phyloP scores from a whole-genome alignment of 1,140 invertebrate species.

The Stegodyphus dumicola region DNA sequence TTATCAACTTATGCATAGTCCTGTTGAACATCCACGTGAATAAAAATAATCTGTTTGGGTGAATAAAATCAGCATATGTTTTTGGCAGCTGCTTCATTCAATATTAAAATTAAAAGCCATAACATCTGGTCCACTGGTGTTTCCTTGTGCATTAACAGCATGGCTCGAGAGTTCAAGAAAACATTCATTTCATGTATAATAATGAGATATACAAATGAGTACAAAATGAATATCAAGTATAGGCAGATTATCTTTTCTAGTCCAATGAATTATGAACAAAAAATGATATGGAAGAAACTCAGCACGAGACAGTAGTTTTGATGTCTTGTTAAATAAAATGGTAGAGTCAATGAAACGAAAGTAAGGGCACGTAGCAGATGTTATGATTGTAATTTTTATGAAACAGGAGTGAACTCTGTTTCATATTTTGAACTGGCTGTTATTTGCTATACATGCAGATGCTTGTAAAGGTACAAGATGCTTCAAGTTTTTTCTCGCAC shows the following conservation, averaged over 20 bases:
- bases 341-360: neutral
- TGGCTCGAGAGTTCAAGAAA: neutral
- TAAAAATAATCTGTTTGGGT: constrained; percentile 22
- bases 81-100: constrained; percentile 47
- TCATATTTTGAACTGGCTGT: neutral
- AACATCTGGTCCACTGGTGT: constrained; percentile 34
- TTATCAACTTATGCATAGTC: neutral
- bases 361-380: neutral
- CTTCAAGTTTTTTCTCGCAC: constrained; percentile 41
- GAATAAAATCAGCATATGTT: constrained; percentile 39
- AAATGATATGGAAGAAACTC: constrained; percentile 5
- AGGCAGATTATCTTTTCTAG: neutral
- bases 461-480: no score
- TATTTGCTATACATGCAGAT: no score
- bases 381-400: neutral
- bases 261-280: neutral
- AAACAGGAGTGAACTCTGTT: neutral
- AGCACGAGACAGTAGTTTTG: neutral
- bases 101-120: neutral
- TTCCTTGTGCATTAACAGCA: constrained; percentile 19
- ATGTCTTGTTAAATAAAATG: constrained; percentile 1
- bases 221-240: neutral
- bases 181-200: neutral
- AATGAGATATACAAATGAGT: constrained; percentile 16
- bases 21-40: constrained; percentile 3